phyloP scores from a whole-genome alignment of 2,797 vertebrate genomes.

The Coregonus suidteri region DNA sequence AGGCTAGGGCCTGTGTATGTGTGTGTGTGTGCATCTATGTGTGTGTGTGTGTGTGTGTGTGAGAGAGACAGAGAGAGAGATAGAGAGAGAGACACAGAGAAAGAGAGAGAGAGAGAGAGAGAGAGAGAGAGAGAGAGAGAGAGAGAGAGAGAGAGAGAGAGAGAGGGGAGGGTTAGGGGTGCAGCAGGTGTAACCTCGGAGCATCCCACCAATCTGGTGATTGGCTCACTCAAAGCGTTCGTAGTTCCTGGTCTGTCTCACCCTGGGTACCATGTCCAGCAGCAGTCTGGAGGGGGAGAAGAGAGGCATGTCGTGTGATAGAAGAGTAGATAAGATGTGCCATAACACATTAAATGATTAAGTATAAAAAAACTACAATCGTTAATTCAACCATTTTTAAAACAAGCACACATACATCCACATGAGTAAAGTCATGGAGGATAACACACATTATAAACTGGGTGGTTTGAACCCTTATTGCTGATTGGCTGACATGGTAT shows the following conservation, averaged over 20 bases:
- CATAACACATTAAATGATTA: neutral
- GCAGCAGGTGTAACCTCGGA: slow-evolving; percentile 18
- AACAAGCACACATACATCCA: no score
- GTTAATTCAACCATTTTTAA: no score
- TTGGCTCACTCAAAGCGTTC: slow-evolving; percentile 91
- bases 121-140: no score
- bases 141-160: no score
- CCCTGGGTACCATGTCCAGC: slow-evolving; percentile 90
- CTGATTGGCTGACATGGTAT: no score
- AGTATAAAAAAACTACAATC: neutral
- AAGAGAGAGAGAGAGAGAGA: no score
- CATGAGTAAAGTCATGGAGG: no score
- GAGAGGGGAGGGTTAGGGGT: neutral
- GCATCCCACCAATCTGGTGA: neutral
- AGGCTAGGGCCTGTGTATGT: slow-evolving; percentile 7
- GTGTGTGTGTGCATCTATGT: slow-evolving; percentile 3
- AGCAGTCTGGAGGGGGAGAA: slow-evolving; percentile 80
- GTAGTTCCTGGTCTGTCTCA: slow-evolving; percentile 92
- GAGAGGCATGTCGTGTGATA: neutral
- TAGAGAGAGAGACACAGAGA: no score
- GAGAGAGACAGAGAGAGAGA: no score
- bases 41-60: slow-evolving; percentile 4
- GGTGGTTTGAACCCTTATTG: no score
- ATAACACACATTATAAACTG: no score
- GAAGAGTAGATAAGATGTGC: neutral